Evolutionary conservation across 2,797 vertebrate species (phyloP), one percentile per base, ranked within the genome.

Genomic region (Rhabdophis nuchalis): DNA sequence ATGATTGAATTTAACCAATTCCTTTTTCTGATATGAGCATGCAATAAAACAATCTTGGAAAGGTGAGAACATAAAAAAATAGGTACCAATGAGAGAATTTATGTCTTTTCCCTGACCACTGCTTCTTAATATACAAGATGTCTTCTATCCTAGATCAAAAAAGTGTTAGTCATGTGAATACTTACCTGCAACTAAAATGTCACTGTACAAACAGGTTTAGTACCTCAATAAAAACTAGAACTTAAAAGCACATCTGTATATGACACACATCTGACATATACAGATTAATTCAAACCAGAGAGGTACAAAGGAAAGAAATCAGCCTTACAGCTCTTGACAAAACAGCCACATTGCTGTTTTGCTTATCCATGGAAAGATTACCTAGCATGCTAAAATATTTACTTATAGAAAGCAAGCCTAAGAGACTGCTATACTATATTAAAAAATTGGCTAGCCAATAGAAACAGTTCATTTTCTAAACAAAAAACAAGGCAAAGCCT

Each of bases 351-450:
- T n/a, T 61, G 54, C 86, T 90, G 46, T 61, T 56, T 68, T 54
- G 89, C 57, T 88, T 77, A 88, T 93, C 60, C 25, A 52, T 87
- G 56, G 50, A 93, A 93, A 90, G 64, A 90, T 68, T 93, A 91
- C 68, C 56, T 91, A 36, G 56, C 89, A 91, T 9, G 92, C 86
- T 32, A 93, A 90, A 52, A 87, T 86, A 91, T 91, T 88, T 93
- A 72, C 90, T 93, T 91, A 88, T 61, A 93, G n/a, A 93, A 77
- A 61, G 68, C 57, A 85, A 32, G 56, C 89, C 12, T 50, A n/a
- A 88, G 25, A 88, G 56, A 88, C 68, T 85, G 88, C 68, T 61
- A 86, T 10, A 87, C 82, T 90, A 61, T 60, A 93, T 93, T 90
- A 90, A 82, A 52, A 68, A 64, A 54, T 32, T 91, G 92, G 68